Evolutionary conservation across 1,140 invertebrate species (phyloP).

Genomic region (Hycleus cichorii): DNA sequence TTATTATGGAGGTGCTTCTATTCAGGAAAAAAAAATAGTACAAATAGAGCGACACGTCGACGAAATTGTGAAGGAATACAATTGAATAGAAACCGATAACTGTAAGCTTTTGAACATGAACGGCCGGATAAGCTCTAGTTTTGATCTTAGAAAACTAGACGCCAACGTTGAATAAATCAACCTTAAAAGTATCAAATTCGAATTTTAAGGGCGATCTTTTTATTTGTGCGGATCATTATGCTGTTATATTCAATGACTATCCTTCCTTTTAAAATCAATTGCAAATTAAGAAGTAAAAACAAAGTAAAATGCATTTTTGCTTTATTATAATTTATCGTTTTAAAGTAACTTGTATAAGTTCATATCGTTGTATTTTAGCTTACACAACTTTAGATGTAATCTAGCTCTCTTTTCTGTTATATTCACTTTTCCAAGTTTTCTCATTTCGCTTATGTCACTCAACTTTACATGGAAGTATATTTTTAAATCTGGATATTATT

Average conservation of each 20-base stretch:
- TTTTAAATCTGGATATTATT: conserved; percentile 5
- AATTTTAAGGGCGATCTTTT: too few species aligned
- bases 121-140: conserved; percentile 1
- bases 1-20: too few species aligned
- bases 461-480: conserved; percentile 20
- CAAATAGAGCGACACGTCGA: too few species aligned
- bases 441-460: conserved; percentile 26
- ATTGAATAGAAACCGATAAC: conserved; percentile 6
- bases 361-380: conserved; percentile 22
- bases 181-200: too few species aligned
- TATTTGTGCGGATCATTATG: too few species aligned
- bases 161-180: too few species aligned
- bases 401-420: conserved; percentile 22
- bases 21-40: conserved; percentile 4
- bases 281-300: too few species aligned
- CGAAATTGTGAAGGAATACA: neutral
- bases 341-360: conserved; percentile 22
- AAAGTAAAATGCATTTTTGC: neutral
- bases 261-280: too few species aligned
- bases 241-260: too few species aligned
- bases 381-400: conserved; percentile 26
- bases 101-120: conserved; percentile 3
- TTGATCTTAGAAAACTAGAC: neutral
- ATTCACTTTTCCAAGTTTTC: conserved; percentile 28
- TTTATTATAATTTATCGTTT: conserved; percentile 23